Conservation (phyloP, 2,888 invertebrate species). For the Eupithecia insigniata region DNA sequence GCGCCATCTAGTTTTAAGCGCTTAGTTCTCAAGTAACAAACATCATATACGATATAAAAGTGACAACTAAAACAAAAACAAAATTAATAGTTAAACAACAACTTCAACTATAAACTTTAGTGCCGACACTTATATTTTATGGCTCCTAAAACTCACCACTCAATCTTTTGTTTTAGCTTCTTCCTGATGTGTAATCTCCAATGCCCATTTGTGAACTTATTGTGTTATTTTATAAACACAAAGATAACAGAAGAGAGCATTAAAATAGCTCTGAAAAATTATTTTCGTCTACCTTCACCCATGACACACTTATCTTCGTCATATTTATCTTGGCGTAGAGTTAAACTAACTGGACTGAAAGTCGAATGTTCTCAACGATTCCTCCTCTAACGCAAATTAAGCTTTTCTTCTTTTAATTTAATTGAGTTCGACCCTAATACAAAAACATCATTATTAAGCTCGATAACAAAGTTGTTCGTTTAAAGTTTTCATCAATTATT, state of each 20-base stretch:
- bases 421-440: neutral
- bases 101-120: constrained; percentile 1
- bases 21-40: no score
- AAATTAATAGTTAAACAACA: neutral
- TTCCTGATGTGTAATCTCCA: neutral
- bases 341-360: neutral
- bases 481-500: neutral
- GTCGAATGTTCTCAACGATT: neutral
- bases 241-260: neutral
- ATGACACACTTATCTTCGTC: neutral
- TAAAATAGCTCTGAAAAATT: constrained; percentile 2
- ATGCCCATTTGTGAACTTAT: neutral
- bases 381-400: neutral
- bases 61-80: neutral
- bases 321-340: neutral
- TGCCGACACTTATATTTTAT: neutral
- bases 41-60: neutral
- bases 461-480: neutral
- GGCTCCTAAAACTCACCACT: neutral
- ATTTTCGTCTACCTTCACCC: constrained; percentile 6
- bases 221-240: neutral
- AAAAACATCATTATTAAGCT: neutral
- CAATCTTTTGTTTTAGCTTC: neutral
- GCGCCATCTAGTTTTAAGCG: no score
- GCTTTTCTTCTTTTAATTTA: neutral